Percentiles rank a stretch among this genome's conserved stretches.
These are phyloP conservation scores for Tichodroma muraria DNA, from an alignment of 2,113 vertebrate genomes.

Conservation along the genomic window DNA sequence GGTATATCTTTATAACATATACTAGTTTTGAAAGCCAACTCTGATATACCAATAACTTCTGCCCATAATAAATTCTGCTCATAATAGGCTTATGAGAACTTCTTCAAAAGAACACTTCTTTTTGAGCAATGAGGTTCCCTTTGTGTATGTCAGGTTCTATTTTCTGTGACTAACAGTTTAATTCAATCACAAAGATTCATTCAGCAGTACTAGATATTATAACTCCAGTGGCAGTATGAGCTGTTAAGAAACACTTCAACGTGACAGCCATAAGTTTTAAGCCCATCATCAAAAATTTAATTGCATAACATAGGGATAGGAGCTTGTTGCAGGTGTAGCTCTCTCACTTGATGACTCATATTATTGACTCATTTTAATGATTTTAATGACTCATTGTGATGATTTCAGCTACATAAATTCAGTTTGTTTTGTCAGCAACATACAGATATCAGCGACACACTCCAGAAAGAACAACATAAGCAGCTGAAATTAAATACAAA, in stretches of 20 bases:
- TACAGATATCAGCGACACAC: not conserved
- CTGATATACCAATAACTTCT: not conserved
- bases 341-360: constrained; percentile 26
- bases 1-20: not conserved
- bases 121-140: not conserved
- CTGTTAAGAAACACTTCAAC: not conserved
- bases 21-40: not conserved
- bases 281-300: not conserved
- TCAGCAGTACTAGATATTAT: not conserved
- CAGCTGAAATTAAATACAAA: not conserved
- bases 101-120: not conserved
- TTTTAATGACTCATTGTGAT: constrained; percentile 50
- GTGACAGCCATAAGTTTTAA: not conserved
- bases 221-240: not conserved
- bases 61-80: too few species aligned
- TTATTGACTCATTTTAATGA: constrained; percentile 58
- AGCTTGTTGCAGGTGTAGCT: not conserved
- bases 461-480: not conserved
- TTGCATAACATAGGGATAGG: not conserved
- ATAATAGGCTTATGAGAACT: not conserved
- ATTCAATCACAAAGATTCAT: constrained; percentile 29
- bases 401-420: constrained; percentile 27
- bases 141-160: not conserved
- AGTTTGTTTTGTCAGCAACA: constrained; percentile 40
- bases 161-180: not conserved